Base-by-base conservation (phyloP, 92 coral and sea anemone species). In the Epizoanthus stellaris region DNA sequence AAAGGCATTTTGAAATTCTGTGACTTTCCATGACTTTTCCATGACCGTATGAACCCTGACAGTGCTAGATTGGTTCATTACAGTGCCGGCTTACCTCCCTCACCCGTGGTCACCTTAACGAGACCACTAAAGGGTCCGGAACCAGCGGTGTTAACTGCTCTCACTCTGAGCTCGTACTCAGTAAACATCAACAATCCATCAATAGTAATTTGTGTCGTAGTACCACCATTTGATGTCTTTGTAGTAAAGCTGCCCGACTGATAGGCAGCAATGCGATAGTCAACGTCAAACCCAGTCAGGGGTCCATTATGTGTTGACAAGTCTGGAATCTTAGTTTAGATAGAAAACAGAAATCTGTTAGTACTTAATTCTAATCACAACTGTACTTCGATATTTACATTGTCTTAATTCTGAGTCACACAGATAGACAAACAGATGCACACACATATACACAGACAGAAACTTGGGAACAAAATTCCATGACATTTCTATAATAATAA, bases 141-240 rank as follows among this genome's bases (percentile, higher is more conserved):
- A 2, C 98, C 99, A 45, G 98, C 99, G 39, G 88, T 85, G 68
- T 97, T 97, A 63, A 82, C 92, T 42, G 98, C 94, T 86, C 87
- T 93, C 38, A 97, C 98, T 84, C 93, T 97, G 64, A 92, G 85
- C 65, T 91, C 95, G 80, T 97, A 97, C 56, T 85, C 89, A 56
- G 98, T 95, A 85, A 87, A 93, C 86, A 93, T 82, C 40, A 97
- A 82, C 21, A 97, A 87, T 61, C 93, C 92, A 65, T 88, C 92
- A 8, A 97, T 90, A 8, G 87, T 90, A 0, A 89, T 83, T 85
- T 88, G 90, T 15, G 90, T 88, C 62, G 95, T 90, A 15, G 92
- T 83, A 20, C 91, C 87, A n/a, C 87, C 88, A 0, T 84, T 86
- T 19, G 95, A 87, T 72, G 84, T 87, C 75, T 60, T 88, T 20